These are phyloP conservation scores for Falco berigora DNA, from an alignment of 2,797 vertebrate genomes.

Conservation along the genomic window DNA sequence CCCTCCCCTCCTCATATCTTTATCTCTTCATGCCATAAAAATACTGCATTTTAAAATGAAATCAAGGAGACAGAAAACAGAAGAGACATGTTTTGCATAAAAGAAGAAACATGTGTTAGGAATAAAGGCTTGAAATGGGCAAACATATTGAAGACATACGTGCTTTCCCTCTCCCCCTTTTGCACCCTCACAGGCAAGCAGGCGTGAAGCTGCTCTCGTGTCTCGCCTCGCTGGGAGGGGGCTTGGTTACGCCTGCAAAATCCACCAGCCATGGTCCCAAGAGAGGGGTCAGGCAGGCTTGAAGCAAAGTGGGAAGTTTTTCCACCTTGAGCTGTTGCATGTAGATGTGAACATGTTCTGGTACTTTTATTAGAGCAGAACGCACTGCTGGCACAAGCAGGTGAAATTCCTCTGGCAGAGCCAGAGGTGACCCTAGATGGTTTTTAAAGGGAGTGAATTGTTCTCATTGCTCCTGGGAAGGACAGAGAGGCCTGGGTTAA, in stretches of 20 bases:
- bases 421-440: background rate
- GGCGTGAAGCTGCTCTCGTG: background rate
- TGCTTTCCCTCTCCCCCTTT: background rate
- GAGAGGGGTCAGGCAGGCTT: background rate
- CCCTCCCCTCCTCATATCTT: conserved; percentile 14
- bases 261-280: background rate
- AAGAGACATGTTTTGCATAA: conserved; percentile 58
- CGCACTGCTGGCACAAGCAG: background rate
- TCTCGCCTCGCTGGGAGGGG: background rate
- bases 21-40: conserved; percentile 64
- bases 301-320: background rate
- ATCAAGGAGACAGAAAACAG: conserved; percentile 68
- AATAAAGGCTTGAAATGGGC: conserved; percentile 49
- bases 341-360: background rate
- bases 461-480: background rate
- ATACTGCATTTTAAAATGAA: conserved; percentile 64
- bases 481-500: background rate
- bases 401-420: conserved; percentile 33
- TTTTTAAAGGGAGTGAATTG: background rate
- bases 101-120: conserved; percentile 68
- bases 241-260: background rate
- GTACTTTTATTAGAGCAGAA: background rate
- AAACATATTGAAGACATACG: conserved; percentile 48
- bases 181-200: background rate
- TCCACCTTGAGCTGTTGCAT: background rate